Conservation (phyloP, 2,888 invertebrate species). For the Drosophila nigricruria region DNA sequence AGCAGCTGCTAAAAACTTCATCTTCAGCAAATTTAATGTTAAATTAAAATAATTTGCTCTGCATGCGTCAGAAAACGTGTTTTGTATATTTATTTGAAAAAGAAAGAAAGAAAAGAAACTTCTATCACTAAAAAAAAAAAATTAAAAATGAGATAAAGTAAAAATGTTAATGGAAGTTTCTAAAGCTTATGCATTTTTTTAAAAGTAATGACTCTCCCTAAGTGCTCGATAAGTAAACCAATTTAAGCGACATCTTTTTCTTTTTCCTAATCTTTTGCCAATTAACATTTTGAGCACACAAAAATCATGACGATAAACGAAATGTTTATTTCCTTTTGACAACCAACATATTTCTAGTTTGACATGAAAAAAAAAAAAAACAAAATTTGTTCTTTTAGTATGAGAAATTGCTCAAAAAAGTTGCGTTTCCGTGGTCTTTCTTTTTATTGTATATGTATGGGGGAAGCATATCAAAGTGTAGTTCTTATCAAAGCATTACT, state of each 20-base stretch:
- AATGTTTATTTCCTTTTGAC: slow-evolving; percentile 11
- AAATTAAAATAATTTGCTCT: slow-evolving; percentile 28
- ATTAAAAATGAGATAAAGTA: neutral
- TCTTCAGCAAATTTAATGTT: slow-evolving; percentile 20
- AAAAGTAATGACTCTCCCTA: neutral
- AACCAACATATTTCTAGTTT: neutral
- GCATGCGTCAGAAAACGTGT: slow-evolving; percentile 22
- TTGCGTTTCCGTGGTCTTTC: slow-evolving; percentile 22
- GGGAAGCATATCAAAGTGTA: neutral
- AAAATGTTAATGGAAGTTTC: neutral
- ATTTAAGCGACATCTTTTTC: neutral
- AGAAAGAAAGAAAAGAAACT: neutral
- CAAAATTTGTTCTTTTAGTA: neutral
- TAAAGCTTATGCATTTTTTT: neutral
- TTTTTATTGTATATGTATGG: neutral
- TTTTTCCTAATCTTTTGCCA: neutral
- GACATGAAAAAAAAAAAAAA: neutral
- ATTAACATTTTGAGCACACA: neutral
- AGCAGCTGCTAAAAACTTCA: slow-evolving; percentile 26
- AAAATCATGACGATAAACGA: slow-evolving; percentile 15
- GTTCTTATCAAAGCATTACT: slow-evolving; percentile 12
- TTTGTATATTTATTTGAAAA: slow-evolving; percentile 13
- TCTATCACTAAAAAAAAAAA: neutral
- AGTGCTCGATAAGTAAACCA: slow-evolving; percentile 7
- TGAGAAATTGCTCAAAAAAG: neutral